Base-by-base conservation (phyloP, 1,140 invertebrate species). In the Bombus confusus region DNA sequence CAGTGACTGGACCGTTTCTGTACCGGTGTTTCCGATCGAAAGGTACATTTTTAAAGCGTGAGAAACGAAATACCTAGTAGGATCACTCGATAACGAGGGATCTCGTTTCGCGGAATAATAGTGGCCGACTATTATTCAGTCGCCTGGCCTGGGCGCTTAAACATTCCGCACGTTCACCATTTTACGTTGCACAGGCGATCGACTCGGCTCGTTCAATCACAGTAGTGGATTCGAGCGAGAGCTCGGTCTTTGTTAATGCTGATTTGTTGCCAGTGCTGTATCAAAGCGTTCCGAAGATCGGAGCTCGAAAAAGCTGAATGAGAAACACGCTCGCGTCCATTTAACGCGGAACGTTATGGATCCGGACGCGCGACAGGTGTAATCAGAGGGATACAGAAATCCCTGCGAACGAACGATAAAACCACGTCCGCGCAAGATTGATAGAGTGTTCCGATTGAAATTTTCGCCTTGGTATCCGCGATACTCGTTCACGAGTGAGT, bases 221-320 rank as follows among this genome's bases (percentile, higher is more conserved):
- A 34, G 62, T 8, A 15, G 8, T 3, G 31, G 22, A 47, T 34
- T 52, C 31, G 57, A 66, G 31, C 52, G n/a, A 12, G 13, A 57
- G 10, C 25, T 22, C 6, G 47, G 18, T 52, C 47, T 81, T 74
- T 43, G 59, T 75, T 41, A 85, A 80, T 52, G 34, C n/a, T 41
- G 79, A 81, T 81, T 85, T 81, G 84, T 85, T 81, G 84, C 78
- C 84, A 81, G 84, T 75, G 59, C 22, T 28, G 22, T 34, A 12
- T 18, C 13, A 25, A 43, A 47, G 39, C 6, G 34, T 43, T 39
- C 13, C 4, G 13, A 34, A 18, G 13, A 66, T 2, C 28, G 47
- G 15, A 3, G 28, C 47, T 5, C 15, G 18, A 62, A 59, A 41
- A 62, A 37, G 31, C 9, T 3, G 10, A 5, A 66, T 25, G 47